phyloP scores from a whole-genome alignment of 2,888 invertebrate genomes.

The Oxycera nigricornis region DNA sequence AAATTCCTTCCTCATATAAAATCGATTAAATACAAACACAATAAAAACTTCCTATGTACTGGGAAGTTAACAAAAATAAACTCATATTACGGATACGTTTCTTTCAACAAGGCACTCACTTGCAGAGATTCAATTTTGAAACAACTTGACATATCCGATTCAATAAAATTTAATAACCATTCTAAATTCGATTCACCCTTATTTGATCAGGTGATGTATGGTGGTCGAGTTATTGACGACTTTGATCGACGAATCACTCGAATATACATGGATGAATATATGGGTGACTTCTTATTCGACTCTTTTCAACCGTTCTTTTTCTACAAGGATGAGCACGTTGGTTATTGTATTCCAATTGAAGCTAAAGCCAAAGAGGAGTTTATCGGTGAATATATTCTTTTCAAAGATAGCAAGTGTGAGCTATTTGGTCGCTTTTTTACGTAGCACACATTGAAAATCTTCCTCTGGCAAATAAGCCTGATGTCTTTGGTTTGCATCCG shows the following conservation, averaged over 20 bases:
- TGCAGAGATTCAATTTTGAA: too few species aligned
- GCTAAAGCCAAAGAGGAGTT: conserved; percentile 72
- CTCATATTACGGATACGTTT: too few species aligned
- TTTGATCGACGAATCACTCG: conserved; percentile 86
- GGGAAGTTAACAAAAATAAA: too few species aligned
- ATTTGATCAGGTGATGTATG: conserved; percentile 94
- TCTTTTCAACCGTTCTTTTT: conserved; percentile 91
- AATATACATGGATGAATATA: conserved; percentile 92
- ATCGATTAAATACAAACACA: too few species aligned
- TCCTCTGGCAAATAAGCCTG: conserved; percentile 85
- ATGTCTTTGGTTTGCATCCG: conserved; percentile 92
- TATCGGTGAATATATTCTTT: conserved; percentile 68
- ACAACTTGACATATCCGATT: too few species aligned
- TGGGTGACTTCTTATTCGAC: conserved; percentile 93
- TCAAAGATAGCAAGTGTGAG: neutral
- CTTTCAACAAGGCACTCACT: too few species aligned
- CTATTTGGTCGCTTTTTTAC: neutral
- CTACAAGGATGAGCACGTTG: conserved; percentile 74
- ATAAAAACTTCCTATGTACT: too few species aligned
- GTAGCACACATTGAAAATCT: conserved; percentile 77
- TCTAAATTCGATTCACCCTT: too few species aligned
- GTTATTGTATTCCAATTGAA: conserved; percentile 79
- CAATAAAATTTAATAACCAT: too few species aligned
- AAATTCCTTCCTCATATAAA: too few species aligned
- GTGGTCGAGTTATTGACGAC: conserved; percentile 90